phyloP scores from a whole-genome alignment of 2,888 invertebrate genomes.

The Agrotis puta region DNA sequence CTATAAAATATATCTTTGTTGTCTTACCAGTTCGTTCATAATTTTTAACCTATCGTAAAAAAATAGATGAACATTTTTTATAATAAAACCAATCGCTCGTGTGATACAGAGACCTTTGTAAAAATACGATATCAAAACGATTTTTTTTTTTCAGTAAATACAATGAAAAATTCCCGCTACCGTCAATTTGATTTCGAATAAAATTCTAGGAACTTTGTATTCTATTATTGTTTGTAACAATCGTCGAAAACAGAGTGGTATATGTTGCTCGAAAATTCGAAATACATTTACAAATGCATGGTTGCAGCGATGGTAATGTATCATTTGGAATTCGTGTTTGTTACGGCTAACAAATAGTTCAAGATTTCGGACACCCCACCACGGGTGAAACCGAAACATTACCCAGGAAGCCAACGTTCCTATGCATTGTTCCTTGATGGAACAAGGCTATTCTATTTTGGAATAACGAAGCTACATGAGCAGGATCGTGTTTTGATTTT shows the following conservation, averaged over 20 bases:
- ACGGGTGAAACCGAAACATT: slow-evolving; percentile 67
- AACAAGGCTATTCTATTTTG: slow-evolving; percentile 11
- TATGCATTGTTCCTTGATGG: slow-evolving; percentile 23
- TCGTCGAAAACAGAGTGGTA: slow-evolving; percentile 8
- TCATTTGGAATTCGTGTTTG: slow-evolving; percentile 60
- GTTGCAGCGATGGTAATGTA: slow-evolving; percentile 49
- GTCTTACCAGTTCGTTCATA: background rate
- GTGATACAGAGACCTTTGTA: background rate
- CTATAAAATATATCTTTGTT: background rate
- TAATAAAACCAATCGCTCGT: background rate
- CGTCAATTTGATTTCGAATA: background rate
- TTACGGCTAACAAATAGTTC: slow-evolving; percentile 67
- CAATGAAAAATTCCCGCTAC: background rate
- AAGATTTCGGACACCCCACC: slow-evolving; percentile 67
- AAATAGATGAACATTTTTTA: background rate
- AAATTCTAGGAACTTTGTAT: background rate
- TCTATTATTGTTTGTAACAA: background rate
- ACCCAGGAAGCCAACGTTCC: slow-evolving; percentile 62
- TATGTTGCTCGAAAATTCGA: background rate
- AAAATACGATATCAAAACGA: slow-evolving; percentile 4
- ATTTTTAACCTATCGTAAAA: background rate
- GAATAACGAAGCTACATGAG: background rate
- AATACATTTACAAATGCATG: slow-evolving; percentile 28
- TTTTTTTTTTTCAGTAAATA: background rate
- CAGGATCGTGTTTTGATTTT: slow-evolving; percentile 9